Base-by-base conservation (phyloP, 1,140 invertebrate genomes). In the Drosophila takahashii region DNA sequence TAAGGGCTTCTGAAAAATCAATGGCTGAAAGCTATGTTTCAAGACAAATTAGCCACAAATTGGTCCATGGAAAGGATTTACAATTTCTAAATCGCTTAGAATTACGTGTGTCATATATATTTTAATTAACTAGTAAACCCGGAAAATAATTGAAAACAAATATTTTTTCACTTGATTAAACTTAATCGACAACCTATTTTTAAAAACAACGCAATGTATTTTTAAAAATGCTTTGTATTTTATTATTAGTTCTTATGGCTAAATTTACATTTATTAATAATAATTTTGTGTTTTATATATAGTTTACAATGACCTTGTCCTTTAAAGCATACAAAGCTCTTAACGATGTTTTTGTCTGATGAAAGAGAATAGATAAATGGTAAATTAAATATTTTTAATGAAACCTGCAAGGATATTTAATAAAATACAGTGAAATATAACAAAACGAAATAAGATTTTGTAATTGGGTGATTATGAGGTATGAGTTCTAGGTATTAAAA, bases 31-130 rank as follows among this genome's bases (percentile, higher is more conserved):
- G 16, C 58, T 47, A 10, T 8, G 13, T 34, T 50, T 50, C 32
- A 16, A 50, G 18, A 13, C 9, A 48, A 70, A 70, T 57, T 48
- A 36, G 18, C 50, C 41, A 22, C 11, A 70, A 70, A 70, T 70
- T 57, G 44, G 13, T 42, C 54, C 11, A 44, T 54, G 26, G 15
- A 18, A n/a, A 48, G 26, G 41, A 11, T 9, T 9, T 6, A n/a
- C 27, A 27, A 11, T 47, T 47, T 9, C 13, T n/a, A 27, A 27
- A 7, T 6, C 3, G 10, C 2, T 3, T 16, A 15, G 6, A 39
- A n/a, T n/a, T n/a, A n/a, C n/a, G n/a, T n/a, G n/a, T n/a, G n/a
- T n/a, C n/a, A n/a, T n/a, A n/a, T 6, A 15, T 39, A 1, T 13
- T 3, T 11, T 13, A 39, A 39, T n/a, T 39, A n/a, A n/a, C 6